Percentiles rank a stretch among this genome's conserved stretches.
phyloP scores from a whole-genome alignment of 2,888 invertebrate genomes.

The Diloba caeruleocephala region DNA sequence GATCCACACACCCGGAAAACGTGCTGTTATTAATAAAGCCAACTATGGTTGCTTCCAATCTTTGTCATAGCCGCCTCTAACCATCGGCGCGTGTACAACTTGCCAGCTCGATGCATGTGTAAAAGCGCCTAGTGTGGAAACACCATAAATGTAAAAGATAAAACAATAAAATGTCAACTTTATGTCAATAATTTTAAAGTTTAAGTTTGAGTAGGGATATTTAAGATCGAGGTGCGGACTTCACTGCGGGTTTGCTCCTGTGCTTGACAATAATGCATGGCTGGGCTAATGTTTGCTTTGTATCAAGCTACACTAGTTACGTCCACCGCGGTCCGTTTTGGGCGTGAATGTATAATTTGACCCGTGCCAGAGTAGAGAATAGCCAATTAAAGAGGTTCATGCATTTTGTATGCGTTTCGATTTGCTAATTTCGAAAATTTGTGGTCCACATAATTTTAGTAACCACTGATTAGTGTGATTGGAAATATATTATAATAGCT shows the following conservation, averaged over 20 bases:
- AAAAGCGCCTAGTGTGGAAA: slow-evolving; percentile 60
- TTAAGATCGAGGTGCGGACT: slow-evolving; percentile 48
- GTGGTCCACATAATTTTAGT: neutral
- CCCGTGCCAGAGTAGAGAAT: slow-evolving; percentile 70
- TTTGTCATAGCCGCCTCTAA: slow-evolving; percentile 81
- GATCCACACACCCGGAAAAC: slow-evolving; percentile 74
- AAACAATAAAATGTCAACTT: slow-evolving; percentile 26
- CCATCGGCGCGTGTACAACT: slow-evolving; percentile 81
- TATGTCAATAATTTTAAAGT: slow-evolving; percentile 9
- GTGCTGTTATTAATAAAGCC: slow-evolving; percentile 81
- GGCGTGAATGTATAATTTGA: slow-evolving; percentile 87
- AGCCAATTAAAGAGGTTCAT: slow-evolving; percentile 85
- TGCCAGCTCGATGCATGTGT: slow-evolving; percentile 81
- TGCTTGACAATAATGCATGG: slow-evolving; percentile 89
- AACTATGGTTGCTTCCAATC: slow-evolving; percentile 78
- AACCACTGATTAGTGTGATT: neutral
- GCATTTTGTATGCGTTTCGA: slow-evolving; percentile 80
- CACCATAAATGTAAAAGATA: slow-evolving; percentile 42
- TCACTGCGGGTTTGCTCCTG: slow-evolving; percentile 63
- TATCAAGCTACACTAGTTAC: slow-evolving; percentile 84
- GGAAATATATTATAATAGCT: too few relatives aligned
- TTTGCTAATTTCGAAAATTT: slow-evolving; percentile 57
- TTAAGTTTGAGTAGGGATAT: slow-evolving; percentile 33
- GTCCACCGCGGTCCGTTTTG: slow-evolving; percentile 80
- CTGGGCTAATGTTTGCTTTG: slow-evolving; percentile 88